Conservation (phyloP, 2,888 invertebrate genomes). For the Sepioteuthis lessoniana region DNA sequence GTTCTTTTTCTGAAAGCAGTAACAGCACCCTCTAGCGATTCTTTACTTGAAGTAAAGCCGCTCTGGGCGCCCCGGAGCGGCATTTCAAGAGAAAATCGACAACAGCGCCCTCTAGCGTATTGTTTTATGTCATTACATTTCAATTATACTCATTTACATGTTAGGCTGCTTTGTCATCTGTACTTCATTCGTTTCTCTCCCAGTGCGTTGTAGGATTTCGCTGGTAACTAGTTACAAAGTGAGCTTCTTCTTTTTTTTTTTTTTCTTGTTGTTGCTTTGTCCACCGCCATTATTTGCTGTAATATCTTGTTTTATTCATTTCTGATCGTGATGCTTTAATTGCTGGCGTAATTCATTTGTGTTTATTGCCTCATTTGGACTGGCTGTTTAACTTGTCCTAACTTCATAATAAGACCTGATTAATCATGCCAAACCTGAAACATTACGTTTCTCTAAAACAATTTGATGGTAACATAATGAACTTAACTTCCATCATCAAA, state of each 20-base stretch:
- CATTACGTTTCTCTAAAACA: background rate
- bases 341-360: background rate
- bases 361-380: background rate
- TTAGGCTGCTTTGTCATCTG: background rate
- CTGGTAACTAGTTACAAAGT: background rate
- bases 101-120: background rate
- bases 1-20: background rate
- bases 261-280: no score
- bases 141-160: background rate
- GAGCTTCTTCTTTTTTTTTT: no score
- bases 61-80: background rate
- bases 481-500: background rate
- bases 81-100: background rate
- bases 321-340: background rate
- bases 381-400: background rate
- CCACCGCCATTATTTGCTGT: background rate
- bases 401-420: background rate
- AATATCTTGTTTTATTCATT: background rate
- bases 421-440: background rate
- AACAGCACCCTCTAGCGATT: background rate
- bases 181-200: background rate
- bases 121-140: slow-evolving; percentile 21
- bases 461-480: background rate
- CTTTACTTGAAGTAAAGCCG: background rate
- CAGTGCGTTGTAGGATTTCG: background rate